Percentiles rank a stretch among this genome's conserved stretches.
These are phyloP conservation scores for Tiaroga cobitis DNA, from an alignment of 2,797 vertebrate genomes.

Conservation along the genomic window DNA sequence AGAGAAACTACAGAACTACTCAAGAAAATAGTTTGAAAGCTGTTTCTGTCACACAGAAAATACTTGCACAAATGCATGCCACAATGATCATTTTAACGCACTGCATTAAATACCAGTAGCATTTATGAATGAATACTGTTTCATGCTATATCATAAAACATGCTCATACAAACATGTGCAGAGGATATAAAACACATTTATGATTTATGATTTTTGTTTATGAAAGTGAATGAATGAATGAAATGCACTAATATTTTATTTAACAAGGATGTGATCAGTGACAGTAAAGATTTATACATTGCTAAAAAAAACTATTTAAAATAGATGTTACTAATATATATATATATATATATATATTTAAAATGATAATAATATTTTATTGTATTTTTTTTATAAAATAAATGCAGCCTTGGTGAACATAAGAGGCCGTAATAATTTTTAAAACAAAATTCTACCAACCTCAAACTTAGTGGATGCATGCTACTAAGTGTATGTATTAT, in stretches of 20 bases:
- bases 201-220: neutral
- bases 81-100: neutral
- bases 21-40: slow-evolving; percentile 1
- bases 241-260: neutral
- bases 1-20: slow-evolving; percentile 5
- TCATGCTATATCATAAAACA: neutral
- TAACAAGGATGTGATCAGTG: neutral
- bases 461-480: neutral
- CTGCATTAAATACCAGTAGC: neutral
- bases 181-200: neutral
- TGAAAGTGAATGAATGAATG: neutral
- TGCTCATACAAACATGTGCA: neutral
- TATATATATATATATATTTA: no score
- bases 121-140: neutral
- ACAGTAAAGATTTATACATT: neutral
- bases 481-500: neutral
- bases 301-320: neutral
- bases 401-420: neutral
- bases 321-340: neutral
- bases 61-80: slow-evolving; percentile 2
- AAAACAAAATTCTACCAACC: no score
- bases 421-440: neutral
- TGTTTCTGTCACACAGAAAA: slow-evolving; percentile 9
- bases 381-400: neutral
- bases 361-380: neutral